phyloP scores from a whole-genome alignment of 2,888 invertebrate genomes.

The Ramazzottius varieornatus region DNA sequence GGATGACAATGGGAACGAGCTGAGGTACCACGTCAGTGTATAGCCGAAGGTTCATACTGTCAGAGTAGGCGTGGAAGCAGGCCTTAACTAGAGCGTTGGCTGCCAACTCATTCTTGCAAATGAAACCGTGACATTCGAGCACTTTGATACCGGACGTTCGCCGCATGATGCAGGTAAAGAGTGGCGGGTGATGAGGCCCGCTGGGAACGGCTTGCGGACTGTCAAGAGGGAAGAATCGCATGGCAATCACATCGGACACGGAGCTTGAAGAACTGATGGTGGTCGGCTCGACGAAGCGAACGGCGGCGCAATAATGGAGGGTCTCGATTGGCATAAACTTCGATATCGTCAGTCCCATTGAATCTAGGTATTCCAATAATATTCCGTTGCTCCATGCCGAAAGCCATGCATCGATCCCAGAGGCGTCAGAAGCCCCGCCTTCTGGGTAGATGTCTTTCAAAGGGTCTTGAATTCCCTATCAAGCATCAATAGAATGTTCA shows the following conservation, averaged over 20 bases:
- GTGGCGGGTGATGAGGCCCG: slow-evolving; percentile 70
- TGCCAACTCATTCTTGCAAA: slow-evolving; percentile 80
- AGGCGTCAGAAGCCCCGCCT: slow-evolving; percentile 57
- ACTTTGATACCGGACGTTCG: slow-evolving; percentile 89
- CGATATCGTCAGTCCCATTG: slow-evolving; percentile 70
- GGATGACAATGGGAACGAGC: not conserved
- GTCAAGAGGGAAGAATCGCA: slow-evolving; percentile 60
- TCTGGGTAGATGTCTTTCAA: slow-evolving; percentile 80
- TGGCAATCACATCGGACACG: slow-evolving; percentile 24
- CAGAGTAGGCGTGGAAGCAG: slow-evolving; percentile 90
- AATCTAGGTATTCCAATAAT: slow-evolving; percentile 70
- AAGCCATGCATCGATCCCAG: slow-evolving; percentile 81
- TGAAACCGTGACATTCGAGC: slow-evolving; percentile 92
- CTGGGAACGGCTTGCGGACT: slow-evolving; percentile 80
- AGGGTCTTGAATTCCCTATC: slow-evolving; percentile 88
- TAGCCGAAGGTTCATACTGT: slow-evolving; percentile 42
- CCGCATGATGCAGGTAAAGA: slow-evolving; percentile 82
- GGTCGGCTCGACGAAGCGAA: slow-evolving; percentile 48
- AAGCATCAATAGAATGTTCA: too few relatives aligned
- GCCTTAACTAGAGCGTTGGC: slow-evolving; percentile 88
- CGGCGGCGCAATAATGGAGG: slow-evolving; percentile 80
- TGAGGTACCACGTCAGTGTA: not conserved
- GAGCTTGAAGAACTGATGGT: slow-evolving; percentile 27
- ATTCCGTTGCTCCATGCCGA: slow-evolving; percentile 92
- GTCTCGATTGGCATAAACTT: slow-evolving; percentile 85